phyloP scores from a whole-genome alignment of 1,140 invertebrate genomes.

The Pseudomyrmex flavicornis region DNA sequence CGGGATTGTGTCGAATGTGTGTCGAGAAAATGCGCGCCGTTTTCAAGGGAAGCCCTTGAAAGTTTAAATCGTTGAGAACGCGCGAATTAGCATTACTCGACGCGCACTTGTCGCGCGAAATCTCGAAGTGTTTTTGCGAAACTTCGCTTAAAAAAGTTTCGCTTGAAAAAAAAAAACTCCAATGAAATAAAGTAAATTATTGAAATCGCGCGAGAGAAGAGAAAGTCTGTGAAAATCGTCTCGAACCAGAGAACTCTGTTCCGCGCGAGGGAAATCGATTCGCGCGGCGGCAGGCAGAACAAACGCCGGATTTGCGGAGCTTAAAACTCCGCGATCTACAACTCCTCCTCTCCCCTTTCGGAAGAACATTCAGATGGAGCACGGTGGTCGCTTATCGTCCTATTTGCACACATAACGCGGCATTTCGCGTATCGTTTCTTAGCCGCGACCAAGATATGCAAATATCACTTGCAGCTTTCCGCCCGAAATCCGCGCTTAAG shows the following conservation, averaged over 20 bases:
- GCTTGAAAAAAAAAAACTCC: neutral
- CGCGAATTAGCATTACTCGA: neutral
- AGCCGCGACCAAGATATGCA: slow-evolving; percentile 68
- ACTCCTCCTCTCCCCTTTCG: neutral
- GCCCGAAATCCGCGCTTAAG: slow-evolving; percentile 66
- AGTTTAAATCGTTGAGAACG: neutral
- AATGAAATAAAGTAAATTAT: too few relatives aligned
- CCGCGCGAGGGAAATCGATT: slow-evolving; percentile 1
- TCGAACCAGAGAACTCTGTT: neutral
- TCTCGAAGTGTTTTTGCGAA: neutral
- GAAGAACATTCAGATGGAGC: slow-evolving; percentile 48
- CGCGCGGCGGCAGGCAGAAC: neutral
- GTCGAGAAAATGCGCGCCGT: neutral
- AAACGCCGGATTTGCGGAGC: neutral
- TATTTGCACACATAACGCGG: slow-evolving; percentile 66
- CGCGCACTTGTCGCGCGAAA: neutral
- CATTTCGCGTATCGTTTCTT: slow-evolving; percentile 64
- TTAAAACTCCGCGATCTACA: slow-evolving; percentile 22
- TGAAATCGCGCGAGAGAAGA: neutral
- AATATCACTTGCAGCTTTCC: slow-evolving; percentile 63
- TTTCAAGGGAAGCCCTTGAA: neutral
- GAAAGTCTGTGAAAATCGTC: neutral
- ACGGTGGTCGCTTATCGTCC: slow-evolving; percentile 63
- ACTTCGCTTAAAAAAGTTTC: neutral
- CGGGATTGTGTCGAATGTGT: neutral